Conservation (phyloP, 1,140 invertebrate species). For the Calephelis virginiensis region DNA sequence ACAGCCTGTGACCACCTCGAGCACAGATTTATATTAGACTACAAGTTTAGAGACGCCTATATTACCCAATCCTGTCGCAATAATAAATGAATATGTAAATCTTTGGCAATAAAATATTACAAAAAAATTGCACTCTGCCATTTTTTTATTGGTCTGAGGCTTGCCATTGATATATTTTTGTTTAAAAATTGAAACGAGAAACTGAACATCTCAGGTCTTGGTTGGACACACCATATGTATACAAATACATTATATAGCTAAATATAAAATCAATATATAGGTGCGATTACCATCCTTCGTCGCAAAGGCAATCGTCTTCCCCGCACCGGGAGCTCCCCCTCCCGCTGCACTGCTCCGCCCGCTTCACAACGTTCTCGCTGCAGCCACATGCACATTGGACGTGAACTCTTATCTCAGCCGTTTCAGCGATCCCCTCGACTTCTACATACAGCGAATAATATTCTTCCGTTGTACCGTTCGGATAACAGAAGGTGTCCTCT, state of each 20-base stretch:
- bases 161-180: no score
- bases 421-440: constrained; percentile 35
- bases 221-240: no score
- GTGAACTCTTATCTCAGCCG: constrained; percentile 39
- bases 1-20: no score
- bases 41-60: no score
- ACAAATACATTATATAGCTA: no score
- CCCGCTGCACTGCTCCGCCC: constrained; percentile 71
- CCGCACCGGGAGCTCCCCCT: constrained; percentile 83
- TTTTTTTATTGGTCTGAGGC: no score
- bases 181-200: no score
- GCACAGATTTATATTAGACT: neutral
- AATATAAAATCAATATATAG: no score
- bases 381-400: constrained; percentile 67
- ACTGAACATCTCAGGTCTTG: no score
- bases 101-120: no score
- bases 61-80: neutral
- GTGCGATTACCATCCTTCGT: constrained; percentile 79
- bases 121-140: no score
- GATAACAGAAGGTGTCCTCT: constrained; percentile 38
- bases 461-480: constrained; percentile 34
- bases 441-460: constrained; percentile 39
- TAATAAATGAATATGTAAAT: neutral
- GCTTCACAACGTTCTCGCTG: constrained; percentile 65
- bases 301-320: constrained; percentile 86